Evolutionary conservation across 2,888 invertebrate genomes (phyloP), one percentile per base, ranked within the genome.

Genomic region (Pseudococcus jackbeardsleyi): DNA sequence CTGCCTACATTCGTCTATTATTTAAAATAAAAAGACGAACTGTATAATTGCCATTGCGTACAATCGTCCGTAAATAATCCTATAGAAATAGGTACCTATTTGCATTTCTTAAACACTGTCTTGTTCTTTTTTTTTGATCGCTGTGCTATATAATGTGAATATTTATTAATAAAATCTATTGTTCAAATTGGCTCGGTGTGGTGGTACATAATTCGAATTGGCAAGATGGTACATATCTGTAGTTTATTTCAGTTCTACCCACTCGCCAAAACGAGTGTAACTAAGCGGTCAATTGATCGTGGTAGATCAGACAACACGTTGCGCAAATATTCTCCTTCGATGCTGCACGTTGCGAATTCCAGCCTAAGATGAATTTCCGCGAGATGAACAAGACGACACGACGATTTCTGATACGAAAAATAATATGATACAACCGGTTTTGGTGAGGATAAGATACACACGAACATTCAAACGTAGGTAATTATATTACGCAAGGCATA

Each of bases 1-100:
- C 15, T 15, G 87, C 87, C 22, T 87, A 87, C 50, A 15, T 79
- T n/a, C 5, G 39, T 11, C 33, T 87, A n/a, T 48, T 79, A 11
- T 26, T 48, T 33, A 87, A 39, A 42, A 46, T 79, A 1, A 39
- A 33, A 79, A 5, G 11, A 26, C 42, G 79, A 42, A 39, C 33
- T 39, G 77, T 39, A 77, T 77, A 46, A 46, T 46, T 33, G 1
- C 26, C 2, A 46, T 46, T 33, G 1, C 26, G 26, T 33, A 33
- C 26, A 33, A 33, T 33, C 26, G 26, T 33, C 3, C 26, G 26
- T 33, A 33, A 3, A 33, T 33, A 33, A 33, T 33, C 26, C 26
- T 33, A 33, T 33, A 33, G 1, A 33, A 33, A 33, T 33, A n/a
- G n/a, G n/a, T n/a, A n/a, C n/a, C n/a, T 46, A 46, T 46, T 46